These are phyloP conservation scores for Aradus depressus DNA, from an alignment of 2,888 invertebrate species.

Conservation along the genomic window DNA sequence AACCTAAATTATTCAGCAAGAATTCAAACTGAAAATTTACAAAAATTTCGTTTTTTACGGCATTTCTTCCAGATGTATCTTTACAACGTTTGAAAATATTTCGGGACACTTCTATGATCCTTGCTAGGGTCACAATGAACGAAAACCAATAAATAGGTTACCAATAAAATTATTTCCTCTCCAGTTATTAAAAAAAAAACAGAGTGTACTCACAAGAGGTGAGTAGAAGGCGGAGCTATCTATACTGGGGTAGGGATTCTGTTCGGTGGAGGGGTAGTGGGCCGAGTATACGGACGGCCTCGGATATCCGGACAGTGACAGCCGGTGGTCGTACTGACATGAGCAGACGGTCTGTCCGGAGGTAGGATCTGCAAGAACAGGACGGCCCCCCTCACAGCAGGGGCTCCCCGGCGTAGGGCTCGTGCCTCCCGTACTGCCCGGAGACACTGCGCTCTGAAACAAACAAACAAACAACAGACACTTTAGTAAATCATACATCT, in stretches of 20 bases:
- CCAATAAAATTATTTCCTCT: neutral
- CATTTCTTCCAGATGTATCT: too few relatives aligned
- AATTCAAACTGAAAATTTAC: too few relatives aligned
- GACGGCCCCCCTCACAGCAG: constrained; percentile 84
- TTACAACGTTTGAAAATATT: too few relatives aligned
- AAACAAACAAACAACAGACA: constrained; percentile 22
- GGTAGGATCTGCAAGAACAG: constrained; percentile 84
- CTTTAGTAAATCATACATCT: neutral
- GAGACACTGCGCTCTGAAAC: constrained; percentile 42
- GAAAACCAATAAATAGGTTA: neutral
- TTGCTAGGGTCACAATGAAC: too few relatives aligned
- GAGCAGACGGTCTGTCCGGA: constrained; percentile 89
- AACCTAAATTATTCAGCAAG: too few relatives aligned
- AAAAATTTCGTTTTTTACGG: too few relatives aligned
- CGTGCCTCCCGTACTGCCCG: constrained; percentile 38
- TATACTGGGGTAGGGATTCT: constrained; percentile 86
- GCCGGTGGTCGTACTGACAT: constrained; percentile 83
- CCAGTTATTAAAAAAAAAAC: neutral
- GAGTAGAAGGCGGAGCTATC: constrained; percentile 93
- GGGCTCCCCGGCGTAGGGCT: constrained; percentile 40
- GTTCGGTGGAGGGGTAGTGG: constrained; percentile 81
- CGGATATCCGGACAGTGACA: constrained; percentile 72
- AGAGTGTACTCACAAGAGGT: constrained; percentile 72
- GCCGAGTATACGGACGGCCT: constrained; percentile 73
- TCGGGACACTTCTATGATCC: too few relatives aligned